Evolutionary conservation across 2,888 invertebrate genomes (phyloP), one percentile per base, ranked within the genome.

Genomic region (Dynastes grantii): DNA sequence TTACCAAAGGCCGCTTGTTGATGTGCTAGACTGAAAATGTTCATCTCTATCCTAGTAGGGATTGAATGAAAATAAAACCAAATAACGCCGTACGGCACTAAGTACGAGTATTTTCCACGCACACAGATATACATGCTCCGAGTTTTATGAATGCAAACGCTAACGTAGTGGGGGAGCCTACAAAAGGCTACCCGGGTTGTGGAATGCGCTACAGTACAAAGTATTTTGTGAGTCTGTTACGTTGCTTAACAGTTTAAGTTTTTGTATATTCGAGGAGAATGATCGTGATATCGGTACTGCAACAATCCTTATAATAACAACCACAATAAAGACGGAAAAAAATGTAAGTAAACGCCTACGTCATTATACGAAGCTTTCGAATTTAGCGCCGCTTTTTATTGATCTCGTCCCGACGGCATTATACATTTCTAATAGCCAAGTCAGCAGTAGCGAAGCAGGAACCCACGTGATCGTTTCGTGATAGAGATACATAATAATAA

Each of bases 381-480:
- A 73, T 58, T 40, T 58, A 22, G 37, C 73, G 73, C 73, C 73
- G 58, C 16, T 73, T 73, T 40, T 73, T 73, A 73, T 73, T 58
- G 73, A 73, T 73, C 16, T 71, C 16, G 9, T 16, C 22, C 40
- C 51, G 51, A n/a, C 40, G 58, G 16, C 11, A 9, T 40, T 8
- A n/a, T 16, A 22, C 55, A 8, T 2, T 16, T 22, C 2, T 9
- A 37, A 32, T n/a, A 58, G 40, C 11, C 37, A 27, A 40, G 58
- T 73, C 40, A 22, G 40, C 73, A 67, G 73, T 58, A 73, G 40
- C 73, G 40, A 58, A 40, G 58, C 40, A 11, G 32, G n/a, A 11
- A 16, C 27, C 53, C 73, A 73, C 73, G 73, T 73, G 73, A 73
- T 73, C 55, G 58, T 73, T 73, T 73, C 73, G 73, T 73, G 73